These are phyloP conservation scores for Macrosoma leucophasiata DNA, from an alignment of 2,888 invertebrate species.

Conservation along the genomic window DNA sequence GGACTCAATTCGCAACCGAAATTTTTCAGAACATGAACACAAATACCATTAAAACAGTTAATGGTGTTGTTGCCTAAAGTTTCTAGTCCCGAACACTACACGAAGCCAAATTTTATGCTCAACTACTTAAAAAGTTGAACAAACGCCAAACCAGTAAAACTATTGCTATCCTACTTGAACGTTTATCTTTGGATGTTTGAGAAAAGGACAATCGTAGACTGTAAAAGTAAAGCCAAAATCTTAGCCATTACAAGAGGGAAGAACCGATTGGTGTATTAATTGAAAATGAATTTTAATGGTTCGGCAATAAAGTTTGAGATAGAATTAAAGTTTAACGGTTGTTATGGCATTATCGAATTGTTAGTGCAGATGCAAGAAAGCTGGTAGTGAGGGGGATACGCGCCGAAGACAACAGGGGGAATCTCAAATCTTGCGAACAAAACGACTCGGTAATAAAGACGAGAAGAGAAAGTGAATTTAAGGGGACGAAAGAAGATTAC, in stretches of 20 bases:
- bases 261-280: slow-evolving; percentile 32
- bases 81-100: no score
- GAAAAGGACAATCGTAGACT: slow-evolving; percentile 63
- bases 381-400: slow-evolving; percentile 61
- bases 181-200: slow-evolving; percentile 53
- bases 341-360: slow-evolving; percentile 53
- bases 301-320: slow-evolving; percentile 52
- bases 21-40: slow-evolving; percentile 27
- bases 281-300: slow-evolving; percentile 57
- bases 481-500: slow-evolving; percentile 74
- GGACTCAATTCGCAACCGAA: slow-evolving; percentile 16
- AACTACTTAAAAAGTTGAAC: slow-evolving; percentile 58
- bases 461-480: slow-evolving; percentile 79
- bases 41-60: slow-evolving; percentile 23
- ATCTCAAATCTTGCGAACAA: slow-evolving; percentile 77
- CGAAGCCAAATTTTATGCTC: slow-evolving; percentile 39
- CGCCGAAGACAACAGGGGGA: slow-evolving; percentile 60
- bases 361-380: slow-evolving; percentile 45
- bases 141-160: slow-evolving; percentile 54
- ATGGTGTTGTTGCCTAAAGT: slow-evolving; percentile 3
- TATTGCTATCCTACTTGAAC: slow-evolving; percentile 60
- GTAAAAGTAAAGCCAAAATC: slow-evolving; percentile 40
- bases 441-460: slow-evolving; percentile 77
- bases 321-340: slow-evolving; percentile 40
- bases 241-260: slow-evolving; percentile 18